Evolutionary conservation across 2,888 invertebrate species (phyloP).

Genomic region (Drosophila picticornis): DNA sequence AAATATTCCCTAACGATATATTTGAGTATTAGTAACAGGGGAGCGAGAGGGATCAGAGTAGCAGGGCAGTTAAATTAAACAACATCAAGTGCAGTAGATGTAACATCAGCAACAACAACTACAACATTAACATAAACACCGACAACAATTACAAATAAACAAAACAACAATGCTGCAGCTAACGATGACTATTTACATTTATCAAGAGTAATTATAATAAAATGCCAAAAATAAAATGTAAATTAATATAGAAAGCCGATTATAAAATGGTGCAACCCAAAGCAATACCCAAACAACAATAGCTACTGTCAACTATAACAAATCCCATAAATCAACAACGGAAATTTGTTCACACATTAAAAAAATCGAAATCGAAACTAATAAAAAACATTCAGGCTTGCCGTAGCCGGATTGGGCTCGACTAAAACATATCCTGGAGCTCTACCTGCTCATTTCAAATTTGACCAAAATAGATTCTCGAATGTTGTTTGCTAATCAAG

Average conservation of each 20-base stretch:
- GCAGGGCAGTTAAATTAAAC: conserved; percentile 40
- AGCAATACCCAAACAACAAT: conserved; percentile 2
- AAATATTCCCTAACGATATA: conserved; percentile 45
- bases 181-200: conserved; percentile 76
- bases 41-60: neutral
- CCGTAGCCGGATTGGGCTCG: neutral
- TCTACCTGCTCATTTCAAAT: neutral
- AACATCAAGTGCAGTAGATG: conserved; percentile 70
- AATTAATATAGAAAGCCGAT: conserved; percentile 82
- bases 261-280: conserved; percentile 48
- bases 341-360: conserved; percentile 44
- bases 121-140: conserved; percentile 38
- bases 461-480: neutral
- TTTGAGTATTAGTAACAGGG: conserved; percentile 15
- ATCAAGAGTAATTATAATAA: conserved; percentile 80
- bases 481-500: neutral
- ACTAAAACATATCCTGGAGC: neutral
- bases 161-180: conserved; percentile 55
- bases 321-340: conserved; percentile 82
- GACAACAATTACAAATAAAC: conserved; percentile 32
- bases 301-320: conserved; percentile 77
- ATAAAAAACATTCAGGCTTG: neutral
- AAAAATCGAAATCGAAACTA: conserved; percentile 1
- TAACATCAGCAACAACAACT: conserved; percentile 34
- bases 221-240: conserved; percentile 79